Percentiles rank a stretch among this genome's conserved stretches.
Evolutionary conservation across 2,797 vertebrate genomes (phyloP).

Genomic region (Coilia nasus): DNA sequence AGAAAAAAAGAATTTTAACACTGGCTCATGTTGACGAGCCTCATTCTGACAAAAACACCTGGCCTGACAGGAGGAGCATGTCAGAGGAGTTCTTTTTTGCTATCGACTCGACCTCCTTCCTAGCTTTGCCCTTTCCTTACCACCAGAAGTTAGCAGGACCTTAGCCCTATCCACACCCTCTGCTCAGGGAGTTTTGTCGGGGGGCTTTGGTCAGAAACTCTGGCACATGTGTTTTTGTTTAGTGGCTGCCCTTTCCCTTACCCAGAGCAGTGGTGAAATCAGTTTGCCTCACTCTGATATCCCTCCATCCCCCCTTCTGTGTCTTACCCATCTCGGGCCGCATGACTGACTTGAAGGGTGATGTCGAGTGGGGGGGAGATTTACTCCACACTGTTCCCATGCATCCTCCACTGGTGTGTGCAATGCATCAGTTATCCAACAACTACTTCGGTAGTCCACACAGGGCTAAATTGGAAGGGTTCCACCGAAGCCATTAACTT

Average conservation of each 20-base stretch:
- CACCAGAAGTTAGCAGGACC: background rate
- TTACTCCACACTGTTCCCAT: background rate
- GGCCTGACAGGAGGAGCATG: background rate
- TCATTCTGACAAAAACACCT: constrained; percentile 12
- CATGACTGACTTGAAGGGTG: constrained; percentile 1
- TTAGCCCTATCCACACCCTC: background rate
- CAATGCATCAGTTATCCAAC: constrained; percentile 24
- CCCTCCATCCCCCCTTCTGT: background rate
- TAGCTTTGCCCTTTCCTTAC: background rate
- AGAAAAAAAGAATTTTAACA: background rate
- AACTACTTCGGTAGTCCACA: background rate
- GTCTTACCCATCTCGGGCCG: background rate
- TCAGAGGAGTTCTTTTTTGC: background rate
- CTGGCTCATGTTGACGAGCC: background rate
- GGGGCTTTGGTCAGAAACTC: background rate
- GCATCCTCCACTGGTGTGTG: background rate
- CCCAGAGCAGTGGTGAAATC: background rate
- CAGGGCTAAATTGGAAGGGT: constrained; percentile 17
- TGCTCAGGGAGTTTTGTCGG: background rate
- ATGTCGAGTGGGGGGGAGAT: background rate
- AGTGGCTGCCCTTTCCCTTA: background rate
- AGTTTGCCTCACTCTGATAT: background rate
- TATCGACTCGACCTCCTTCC: background rate
- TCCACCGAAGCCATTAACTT: constrained; percentile 26
- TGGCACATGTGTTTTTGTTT: background rate